Percentiles rank a stretch among this genome's conserved stretches.
Conservation (phyloP, 2,113 vertebrate species). For the Vimba vimba region DNA sequence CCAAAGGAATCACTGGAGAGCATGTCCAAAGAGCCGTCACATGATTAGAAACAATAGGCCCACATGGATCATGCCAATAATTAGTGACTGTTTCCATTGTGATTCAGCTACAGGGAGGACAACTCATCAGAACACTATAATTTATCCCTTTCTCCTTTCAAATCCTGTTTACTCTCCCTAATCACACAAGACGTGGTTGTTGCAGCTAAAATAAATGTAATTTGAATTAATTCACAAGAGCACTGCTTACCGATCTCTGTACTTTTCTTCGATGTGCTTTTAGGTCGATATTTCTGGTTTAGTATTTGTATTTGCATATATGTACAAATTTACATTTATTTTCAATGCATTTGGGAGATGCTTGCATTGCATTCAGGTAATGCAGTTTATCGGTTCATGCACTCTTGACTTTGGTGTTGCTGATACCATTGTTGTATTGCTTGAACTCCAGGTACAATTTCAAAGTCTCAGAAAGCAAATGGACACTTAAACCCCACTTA, state of each 20-base stretch:
- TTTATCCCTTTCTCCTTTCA: constrained; percentile 70
- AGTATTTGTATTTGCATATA: not conserved
- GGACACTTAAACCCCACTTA: not conserved
- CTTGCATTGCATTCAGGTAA: not conserved
- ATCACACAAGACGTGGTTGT: constrained; percentile 74
- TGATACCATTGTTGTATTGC: not conserved
- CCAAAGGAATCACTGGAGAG: constrained; percentile 57
- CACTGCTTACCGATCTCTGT: constrained; percentile 49
- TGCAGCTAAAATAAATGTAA: constrained; percentile 75
- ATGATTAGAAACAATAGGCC: constrained; percentile 64
- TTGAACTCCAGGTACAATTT: not conserved
- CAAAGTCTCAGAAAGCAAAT: not conserved
- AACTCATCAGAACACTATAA: constrained; percentile 73
- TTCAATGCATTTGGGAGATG: not conserved
- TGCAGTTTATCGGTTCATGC: not conserved
- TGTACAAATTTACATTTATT: not conserved
- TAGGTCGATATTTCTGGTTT: not conserved
- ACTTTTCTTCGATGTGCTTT: not conserved
- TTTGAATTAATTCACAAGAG: constrained; percentile 74
- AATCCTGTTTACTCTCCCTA: constrained; percentile 73
- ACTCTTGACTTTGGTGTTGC: not conserved
- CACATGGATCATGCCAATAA: constrained; percentile 69
- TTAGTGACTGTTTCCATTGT: constrained; percentile 68
- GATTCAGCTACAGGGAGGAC: constrained; percentile 70
- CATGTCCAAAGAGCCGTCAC: constrained; percentile 56